These are phyloP conservation scores for Pollimyrus isidori DNA, from an alignment of 2,113 vertebrate species.

Conservation along the genomic window DNA sequence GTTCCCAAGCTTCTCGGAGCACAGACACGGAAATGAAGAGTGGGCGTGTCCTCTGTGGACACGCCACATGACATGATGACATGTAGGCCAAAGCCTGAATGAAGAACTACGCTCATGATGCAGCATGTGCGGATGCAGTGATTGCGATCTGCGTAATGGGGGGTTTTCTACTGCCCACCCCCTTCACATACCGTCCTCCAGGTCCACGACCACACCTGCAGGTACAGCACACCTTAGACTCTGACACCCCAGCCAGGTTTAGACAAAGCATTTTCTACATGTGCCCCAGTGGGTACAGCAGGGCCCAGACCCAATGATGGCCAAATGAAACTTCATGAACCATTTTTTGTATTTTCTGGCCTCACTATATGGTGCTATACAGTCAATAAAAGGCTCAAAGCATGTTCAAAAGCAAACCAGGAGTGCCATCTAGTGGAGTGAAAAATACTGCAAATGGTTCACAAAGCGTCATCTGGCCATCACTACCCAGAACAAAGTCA, in stretches of 20 bases:
- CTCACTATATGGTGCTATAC: neutral
- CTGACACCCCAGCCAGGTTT: neutral
- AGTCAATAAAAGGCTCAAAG: neutral
- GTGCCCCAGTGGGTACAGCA: neutral
- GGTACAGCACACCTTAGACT: slow-evolving; percentile 43
- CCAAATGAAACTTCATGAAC: neutral
- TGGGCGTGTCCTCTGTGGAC: neutral
- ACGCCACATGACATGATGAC: too few relatives aligned
- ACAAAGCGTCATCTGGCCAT: neutral
- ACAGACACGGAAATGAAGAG: neutral
- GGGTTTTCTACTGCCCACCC: slow-evolving; percentile 22
- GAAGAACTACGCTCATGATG: neutral
- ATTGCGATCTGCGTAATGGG: neutral
- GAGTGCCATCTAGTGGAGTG: neutral
- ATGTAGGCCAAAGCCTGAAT: neutral
- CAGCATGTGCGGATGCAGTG: neutral
- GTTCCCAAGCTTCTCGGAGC: neutral
- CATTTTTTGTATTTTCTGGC: neutral
- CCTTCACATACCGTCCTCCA: slow-evolving; percentile 49
- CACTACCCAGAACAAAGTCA: neutral
- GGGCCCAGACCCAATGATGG: neutral
- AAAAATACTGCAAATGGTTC: neutral
- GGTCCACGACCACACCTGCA: slow-evolving; percentile 52
- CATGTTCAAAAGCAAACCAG: neutral
- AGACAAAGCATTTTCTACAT: neutral